These are phyloP conservation scores for Dicrurus megarhynchus DNA, from an alignment of 2,113 vertebrate species.

Conservation along the genomic window DNA sequence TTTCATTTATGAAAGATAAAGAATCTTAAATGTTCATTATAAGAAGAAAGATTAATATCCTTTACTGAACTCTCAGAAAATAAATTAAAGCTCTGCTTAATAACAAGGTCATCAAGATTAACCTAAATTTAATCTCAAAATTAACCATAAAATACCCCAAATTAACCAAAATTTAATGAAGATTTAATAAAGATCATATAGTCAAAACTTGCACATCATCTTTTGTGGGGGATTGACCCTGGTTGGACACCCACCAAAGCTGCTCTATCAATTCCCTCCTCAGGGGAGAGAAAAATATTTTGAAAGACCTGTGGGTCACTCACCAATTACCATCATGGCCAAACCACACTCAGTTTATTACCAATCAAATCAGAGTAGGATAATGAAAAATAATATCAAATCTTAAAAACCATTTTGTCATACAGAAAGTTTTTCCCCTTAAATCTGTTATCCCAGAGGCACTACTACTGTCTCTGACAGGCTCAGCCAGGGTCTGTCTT, in stretches of 20 bases:
- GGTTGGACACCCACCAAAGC: background rate
- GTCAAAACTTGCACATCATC: background rate
- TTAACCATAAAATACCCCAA: background rate
- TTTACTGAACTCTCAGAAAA: background rate
- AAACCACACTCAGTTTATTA: background rate
- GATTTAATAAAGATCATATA: background rate
- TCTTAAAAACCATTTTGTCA: background rate
- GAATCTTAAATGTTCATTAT: constrained; percentile 14
- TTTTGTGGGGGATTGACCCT: background rate
- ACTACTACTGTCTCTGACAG: too few species aligned
- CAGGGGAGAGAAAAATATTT: background rate
- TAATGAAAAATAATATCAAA: background rate
- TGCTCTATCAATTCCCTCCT: background rate
- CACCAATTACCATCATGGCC: background rate
- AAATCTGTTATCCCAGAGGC: background rate
- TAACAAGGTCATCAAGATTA: background rate
- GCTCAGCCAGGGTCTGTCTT: background rate
- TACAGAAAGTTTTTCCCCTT: background rate
- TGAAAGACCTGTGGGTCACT: background rate
- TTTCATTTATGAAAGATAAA: constrained; percentile 6
- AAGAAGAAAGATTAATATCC: background rate
- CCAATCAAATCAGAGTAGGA: background rate
- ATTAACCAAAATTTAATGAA: background rate
- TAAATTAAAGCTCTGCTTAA: background rate
- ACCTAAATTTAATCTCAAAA: constrained; percentile 6